These are phyloP conservation scores for Timandra comae DNA, from an alignment of 2,888 invertebrate genomes.

Conservation along the genomic window DNA sequence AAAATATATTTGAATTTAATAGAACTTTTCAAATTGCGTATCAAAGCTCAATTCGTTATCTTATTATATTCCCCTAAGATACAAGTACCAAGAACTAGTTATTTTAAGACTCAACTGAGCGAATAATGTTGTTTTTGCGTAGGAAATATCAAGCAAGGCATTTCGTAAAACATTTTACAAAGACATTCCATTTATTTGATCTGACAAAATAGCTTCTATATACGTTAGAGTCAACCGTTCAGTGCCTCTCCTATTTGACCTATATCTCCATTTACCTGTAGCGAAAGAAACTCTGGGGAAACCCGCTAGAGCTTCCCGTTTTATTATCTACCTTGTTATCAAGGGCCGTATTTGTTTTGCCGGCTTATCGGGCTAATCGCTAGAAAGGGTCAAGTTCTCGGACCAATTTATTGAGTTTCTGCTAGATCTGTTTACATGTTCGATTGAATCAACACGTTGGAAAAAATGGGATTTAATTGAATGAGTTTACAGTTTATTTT, in stretches of 20 bases:
- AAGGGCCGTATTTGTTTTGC: constrained; percentile 27
- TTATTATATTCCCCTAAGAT: too few relatives aligned
- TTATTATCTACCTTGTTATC: constrained; percentile 15
- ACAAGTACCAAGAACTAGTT: too few relatives aligned
- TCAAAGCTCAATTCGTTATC: too few relatives aligned
- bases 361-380: constrained; percentile 33
- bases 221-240: background rate
- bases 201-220: background rate
- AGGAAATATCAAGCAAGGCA: background rate
- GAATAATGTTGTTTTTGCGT: too few relatives aligned
- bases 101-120: too few relatives aligned
- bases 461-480: too few relatives aligned
- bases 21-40: too few relatives aligned
- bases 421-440: constrained; percentile 27
- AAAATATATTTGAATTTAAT: too few relatives aligned
- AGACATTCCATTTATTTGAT: constrained; percentile 2
- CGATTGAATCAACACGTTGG: too few relatives aligned
- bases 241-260: constrained; percentile 1
- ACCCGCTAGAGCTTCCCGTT: too few relatives aligned
- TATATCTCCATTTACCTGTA: constrained; percentile 20
- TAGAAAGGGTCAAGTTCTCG: constrained; percentile 28
- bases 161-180: background rate
- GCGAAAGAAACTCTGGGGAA: constrained; percentile 4
- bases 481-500: too few relatives aligned
- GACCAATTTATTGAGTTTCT: constrained; percentile 33